Evolutionary conservation across 2,888 invertebrate genomes (phyloP).

Genomic region (Ommatoiulus sabulosus): DNA sequence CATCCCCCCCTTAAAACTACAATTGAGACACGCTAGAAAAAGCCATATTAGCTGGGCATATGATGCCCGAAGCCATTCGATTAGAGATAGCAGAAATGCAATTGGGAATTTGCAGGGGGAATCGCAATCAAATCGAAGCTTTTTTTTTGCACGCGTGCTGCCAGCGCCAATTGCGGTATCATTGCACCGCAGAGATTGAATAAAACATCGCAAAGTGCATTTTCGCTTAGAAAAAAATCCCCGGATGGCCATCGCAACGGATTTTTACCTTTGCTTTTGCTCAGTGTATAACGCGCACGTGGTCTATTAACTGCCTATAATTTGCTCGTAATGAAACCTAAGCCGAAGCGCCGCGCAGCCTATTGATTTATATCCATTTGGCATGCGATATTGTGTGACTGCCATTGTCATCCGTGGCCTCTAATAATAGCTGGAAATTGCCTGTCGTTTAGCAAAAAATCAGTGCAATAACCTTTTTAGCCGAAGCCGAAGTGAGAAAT

Average conservation of each 20-base stretch:
- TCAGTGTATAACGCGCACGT: background rate
- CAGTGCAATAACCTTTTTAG: constrained; percentile 1
- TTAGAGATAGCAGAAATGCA: constrained; percentile 7
- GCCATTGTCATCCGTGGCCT: constrained; percentile 34
- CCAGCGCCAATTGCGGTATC: constrained; percentile 14
- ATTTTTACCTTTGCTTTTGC: background rate
- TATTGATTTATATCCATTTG: background rate
- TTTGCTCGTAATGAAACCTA: constrained; percentile 1
- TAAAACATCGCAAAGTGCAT: constrained; percentile 20
- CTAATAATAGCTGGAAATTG: constrained; percentile 17
- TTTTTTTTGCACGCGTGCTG: background rate
- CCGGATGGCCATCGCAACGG: background rate
- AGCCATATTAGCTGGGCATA: constrained; percentile 9
- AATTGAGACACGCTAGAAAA: constrained; percentile 15
- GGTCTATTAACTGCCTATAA: constrained; percentile 34
- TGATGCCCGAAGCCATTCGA: constrained; percentile 34
- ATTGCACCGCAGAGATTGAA: constrained; percentile 34
- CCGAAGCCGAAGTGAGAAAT: background rate
- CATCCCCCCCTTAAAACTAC: background rate
- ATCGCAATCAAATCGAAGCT: constrained; percentile 13
- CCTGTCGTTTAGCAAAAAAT: background rate
- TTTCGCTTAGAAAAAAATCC: background rate
- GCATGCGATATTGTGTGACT: constrained; percentile 27
- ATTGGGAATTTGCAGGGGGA: constrained; percentile 8
- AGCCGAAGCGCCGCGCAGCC: background rate